Evolutionary conservation across 2,113 vertebrate genomes (phyloP), one percentile per base, ranked within the genome.

Genomic region (Nansenia antarctica): DNA sequence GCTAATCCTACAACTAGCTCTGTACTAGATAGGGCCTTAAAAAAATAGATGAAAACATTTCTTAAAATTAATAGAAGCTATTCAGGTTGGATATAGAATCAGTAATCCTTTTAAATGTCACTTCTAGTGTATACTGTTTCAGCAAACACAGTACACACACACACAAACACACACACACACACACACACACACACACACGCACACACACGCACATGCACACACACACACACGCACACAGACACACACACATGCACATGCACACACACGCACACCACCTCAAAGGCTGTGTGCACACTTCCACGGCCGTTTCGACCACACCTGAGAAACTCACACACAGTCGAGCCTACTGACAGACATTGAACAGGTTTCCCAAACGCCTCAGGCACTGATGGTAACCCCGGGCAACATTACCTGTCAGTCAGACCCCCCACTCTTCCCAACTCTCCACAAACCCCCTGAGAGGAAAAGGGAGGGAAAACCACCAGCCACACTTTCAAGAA

Each of bases 271-370:
- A 20, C n/a, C n/a, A n/a, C n/a, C n/a, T n/a, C n/a, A n/a, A n/a
- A n/a, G n/a, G n/a, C n/a, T n/a, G n/a, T n/a, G n/a, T 49, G 45
- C n/a, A 9, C 29, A 29, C 7, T 9, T 18, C 8, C 15, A 32
- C 5, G 58, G 18, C 35, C 35, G 58, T 60, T 60, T 60, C 2
- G 58, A 60, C 32, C 31, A 60, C 58, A 60, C 58, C 20, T 60
- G 58, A 35, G n/a, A 37, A 22, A 35, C 9, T 14, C 58, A 34
- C 30, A 2, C 30, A 31, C 29, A 32, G 11, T 60, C n/a, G n/a
- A n/a, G n/a, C n/a, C n/a, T n/a, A n/a, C n/a, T n/a, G n/a, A n/a
- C n/a, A n/a, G 15, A 22, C 31, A 60, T 20, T 60, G 18, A 60
- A 60, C 58, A 60, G 58, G 32, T 35, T 60, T 60, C 32, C n/a